Evolutionary conservation across 2,797 vertebrate species (phyloP), one percentile per base, ranked within the genome.

Genomic region (Intellagama lesueurii): DNA sequence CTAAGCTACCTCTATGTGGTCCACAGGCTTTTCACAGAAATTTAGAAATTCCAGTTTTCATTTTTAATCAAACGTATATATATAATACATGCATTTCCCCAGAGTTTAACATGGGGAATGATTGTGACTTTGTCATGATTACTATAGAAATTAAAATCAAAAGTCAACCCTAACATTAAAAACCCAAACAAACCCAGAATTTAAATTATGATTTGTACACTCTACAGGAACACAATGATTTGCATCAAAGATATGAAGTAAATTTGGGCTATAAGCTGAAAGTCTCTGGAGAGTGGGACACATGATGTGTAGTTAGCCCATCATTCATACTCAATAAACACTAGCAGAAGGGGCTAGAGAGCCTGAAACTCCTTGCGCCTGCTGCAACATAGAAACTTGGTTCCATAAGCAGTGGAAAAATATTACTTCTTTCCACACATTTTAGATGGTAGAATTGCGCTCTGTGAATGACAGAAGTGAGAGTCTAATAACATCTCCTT

Each of bases 1-100:
- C 47, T 75, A 40, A 88, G 44, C 8, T 44, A n/a, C 68, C 73
- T 82, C 88, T 89, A 52, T 81, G 79, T 81, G 70, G 77, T 86
- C 83, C 49, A 22, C 69, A 81, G 76, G 5, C 76, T 81, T 83
- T 40, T 86, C 56, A 81, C 35, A 75, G 56, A 35, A 85, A 77
- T 17, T 66, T 30, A 24, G 49, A 30, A 81, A 66, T 30, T 30
- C n/a, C n/a, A 68, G 60, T 30, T 75, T 81, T 73, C 56, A 81
- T 86, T 86, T 68, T 68, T 75, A 89, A 82, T 68, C 70, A 56
- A 76, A 76, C 11, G 24, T 68, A 76, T 82, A 86, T 69, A 75
- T 11, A 52, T 69, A 69, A 47, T 30, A 56, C 22, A 64, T 82
- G 52, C 19, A 89, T 35, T 68, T 89, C 52, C 70, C n/a, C 72